Percentiles rank a stretch among this genome's conserved stretches.
Evolutionary conservation across 2,888 invertebrate genomes (phyloP).

Genomic region (Nemotelus pantherinus): DNA sequence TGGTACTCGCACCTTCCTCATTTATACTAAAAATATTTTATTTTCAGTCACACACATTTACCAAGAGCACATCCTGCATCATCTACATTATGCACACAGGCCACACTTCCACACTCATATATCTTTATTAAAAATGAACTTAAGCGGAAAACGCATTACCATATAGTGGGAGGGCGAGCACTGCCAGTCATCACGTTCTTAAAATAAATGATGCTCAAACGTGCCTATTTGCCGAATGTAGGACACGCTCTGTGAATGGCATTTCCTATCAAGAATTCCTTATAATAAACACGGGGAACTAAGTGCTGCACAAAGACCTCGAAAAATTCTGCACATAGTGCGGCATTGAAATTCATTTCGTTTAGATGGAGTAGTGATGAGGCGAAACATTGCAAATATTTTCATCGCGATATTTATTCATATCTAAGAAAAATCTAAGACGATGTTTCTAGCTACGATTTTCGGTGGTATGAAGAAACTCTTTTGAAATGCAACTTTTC

Average conservation of each 20-base stretch:
- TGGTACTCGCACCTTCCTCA: not conserved
- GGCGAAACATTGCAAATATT: too few relatives aligned
- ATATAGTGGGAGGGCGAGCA: constrained; percentile 13
- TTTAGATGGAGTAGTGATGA: too few relatives aligned
- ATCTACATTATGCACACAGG: constrained; percentile 17
- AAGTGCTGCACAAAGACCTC: constrained; percentile 34
- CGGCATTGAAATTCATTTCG: too few relatives aligned
- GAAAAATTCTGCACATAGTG: not conserved
- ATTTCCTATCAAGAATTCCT: constrained; percentile 13
- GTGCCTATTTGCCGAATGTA: constrained; percentile 45
- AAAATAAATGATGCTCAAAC: constrained; percentile 46
- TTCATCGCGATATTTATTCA: too few relatives aligned
- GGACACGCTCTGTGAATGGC: constrained; percentile 32
- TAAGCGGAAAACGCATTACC: constrained; percentile 35
- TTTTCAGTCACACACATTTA: too few relatives aligned
- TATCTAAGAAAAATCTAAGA: too few relatives aligned
- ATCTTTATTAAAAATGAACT: constrained; percentile 39
- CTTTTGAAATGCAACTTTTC: too few relatives aligned
- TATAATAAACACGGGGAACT: constrained; percentile 13
- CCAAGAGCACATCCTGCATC: too few relatives aligned
- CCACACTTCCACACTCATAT: constrained; percentile 10
- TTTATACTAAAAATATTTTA: not conserved
- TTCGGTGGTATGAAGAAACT: too few relatives aligned
- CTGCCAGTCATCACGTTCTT: constrained; percentile 37
- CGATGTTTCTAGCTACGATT: too few relatives aligned